These are phyloP conservation scores for Ahaetulla prasina DNA, from an alignment of 2,113 vertebrate species.

Conservation along the genomic window DNA sequence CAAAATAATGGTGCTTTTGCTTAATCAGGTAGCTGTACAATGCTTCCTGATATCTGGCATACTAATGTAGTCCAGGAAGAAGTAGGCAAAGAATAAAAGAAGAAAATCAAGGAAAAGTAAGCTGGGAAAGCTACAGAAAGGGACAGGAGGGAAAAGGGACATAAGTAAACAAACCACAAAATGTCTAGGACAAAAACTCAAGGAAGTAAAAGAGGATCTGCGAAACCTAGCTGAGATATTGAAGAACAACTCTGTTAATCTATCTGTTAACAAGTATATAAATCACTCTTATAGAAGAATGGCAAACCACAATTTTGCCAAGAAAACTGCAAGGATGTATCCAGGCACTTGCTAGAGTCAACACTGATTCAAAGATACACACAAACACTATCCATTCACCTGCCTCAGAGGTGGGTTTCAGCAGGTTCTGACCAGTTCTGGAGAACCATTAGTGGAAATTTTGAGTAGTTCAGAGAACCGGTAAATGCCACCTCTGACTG, in stretches of 20 bases:
- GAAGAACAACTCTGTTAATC: neutral
- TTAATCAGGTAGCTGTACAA: neutral
- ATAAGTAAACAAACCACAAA: neutral
- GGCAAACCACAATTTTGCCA: neutral
- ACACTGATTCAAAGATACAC: neutral
- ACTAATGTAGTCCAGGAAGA: neutral
- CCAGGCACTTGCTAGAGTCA: neutral
- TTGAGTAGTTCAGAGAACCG: no score
- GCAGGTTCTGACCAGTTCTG: no score
- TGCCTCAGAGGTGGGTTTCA: neutral
- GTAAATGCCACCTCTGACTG: no score
- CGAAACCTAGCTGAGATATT: neutral
- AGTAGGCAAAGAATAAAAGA: neutral
- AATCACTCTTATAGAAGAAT: neutral
- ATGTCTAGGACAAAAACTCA: neutral
- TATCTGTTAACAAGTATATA: neutral
- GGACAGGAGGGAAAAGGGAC: neutral
- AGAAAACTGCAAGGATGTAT: neutral
- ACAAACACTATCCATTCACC: neutral
- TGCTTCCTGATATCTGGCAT: neutral
- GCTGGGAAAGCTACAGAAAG: neutral
- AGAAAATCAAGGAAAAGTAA: neutral
- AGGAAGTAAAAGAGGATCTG: neutral
- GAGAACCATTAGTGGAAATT: no score
- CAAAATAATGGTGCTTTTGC: neutral